Evolutionary conservation across 1,140 invertebrate genomes (phyloP), one percentile per base, ranked within the genome.

Genomic region (Drosophila insularis): DNA sequence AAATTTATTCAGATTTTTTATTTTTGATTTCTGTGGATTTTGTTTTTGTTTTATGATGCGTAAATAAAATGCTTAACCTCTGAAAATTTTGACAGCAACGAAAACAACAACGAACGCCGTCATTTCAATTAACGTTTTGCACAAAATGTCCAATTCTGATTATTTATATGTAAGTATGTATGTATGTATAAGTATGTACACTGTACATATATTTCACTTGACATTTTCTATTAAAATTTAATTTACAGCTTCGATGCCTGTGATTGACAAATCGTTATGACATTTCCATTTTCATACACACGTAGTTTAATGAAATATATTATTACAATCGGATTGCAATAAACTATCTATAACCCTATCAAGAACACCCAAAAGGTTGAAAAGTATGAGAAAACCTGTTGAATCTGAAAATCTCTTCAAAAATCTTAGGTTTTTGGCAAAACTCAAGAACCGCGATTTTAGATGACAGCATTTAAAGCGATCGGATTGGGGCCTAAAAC

Each of bases 1-100:
- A 50, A 46, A 32, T 56, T 56, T 56, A 56, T 27, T 75, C 72
- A 68, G 75, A 68, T 68, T 75, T 63, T 75, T 75, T 68, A 75
- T 75, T 74, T 27, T 56, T n/a, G 17, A 32, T 32, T 46, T 19
- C 43, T 19, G 6, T 46, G 19, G 43, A 76, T 19, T 46, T 13
- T 46, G 7, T 75, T 75, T 63, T 75, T 75, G 56, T 75, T 75
- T 74, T 31, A n/a, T 31, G 23, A 76, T 77, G 74, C 74, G 74
- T 77, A 77, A 82, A 74, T 78, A 82, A 81, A 82, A 81, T 68
- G 75, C 72, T 74, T 75, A 40, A 43, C 40, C 40, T 17, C 40
- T 43, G 40, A 55, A 55, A 27, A 32, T 31, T 55, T 35, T 11
- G 32, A 35, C 32, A 35, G 32, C 32, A 35, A 35, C 32, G 32